Evolutionary conservation across 1,140 invertebrate genomes (phyloP), one percentile per base, ranked within the genome.

Genomic region (Drosophila insularis): DNA sequence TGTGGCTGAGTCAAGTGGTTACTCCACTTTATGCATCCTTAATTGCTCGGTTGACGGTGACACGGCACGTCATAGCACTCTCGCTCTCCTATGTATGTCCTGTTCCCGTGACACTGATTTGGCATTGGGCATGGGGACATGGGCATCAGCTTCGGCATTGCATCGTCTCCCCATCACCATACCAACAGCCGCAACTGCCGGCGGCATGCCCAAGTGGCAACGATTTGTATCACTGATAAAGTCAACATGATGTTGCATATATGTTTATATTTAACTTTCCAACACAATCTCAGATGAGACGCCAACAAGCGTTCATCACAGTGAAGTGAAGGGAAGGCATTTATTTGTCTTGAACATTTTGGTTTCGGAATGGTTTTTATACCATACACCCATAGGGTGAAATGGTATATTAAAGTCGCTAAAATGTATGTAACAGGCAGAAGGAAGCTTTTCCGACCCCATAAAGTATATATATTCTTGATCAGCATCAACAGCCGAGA

Each of bases 31-130:
- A 78, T 89, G 84, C 84, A 89, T 89, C 80, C 84, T 89, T 89
- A 89, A 89, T 89, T 89, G 84, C 84, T 75, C 54, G 58, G 35
- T 73, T 68, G 50, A 78, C 63, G 67, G 37, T 65, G 68, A 84
- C 70, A 76, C 43, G 43, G 11, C 19, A 50, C 43, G 14, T 8
- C 32, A 35, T 11, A 8, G 32, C 32, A 35, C 32, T 27, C 27
- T 27, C 27, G n/a, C 14, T 17, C 6, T 5, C 43, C 4, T 60
- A 39, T 63, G 59, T 67, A 68, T 54, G 68, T 84, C 65, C 77
- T 89, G 84, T 81, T 89, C 84, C 80, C 84, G 84, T 89, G 84
- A 89, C 84, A 89, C 84, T 89, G 84, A 89, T 89, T 89, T 79
- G 54, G 55, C n/a, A 59, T 32, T 14, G 40, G 70, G 43, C 14